A percentile compares a stretch with the other conserved stretches of the same genome.
phyloP scores from a whole-genome alignment of 2,888 invertebrate genomes.

The Ophion costatus region DNA sequence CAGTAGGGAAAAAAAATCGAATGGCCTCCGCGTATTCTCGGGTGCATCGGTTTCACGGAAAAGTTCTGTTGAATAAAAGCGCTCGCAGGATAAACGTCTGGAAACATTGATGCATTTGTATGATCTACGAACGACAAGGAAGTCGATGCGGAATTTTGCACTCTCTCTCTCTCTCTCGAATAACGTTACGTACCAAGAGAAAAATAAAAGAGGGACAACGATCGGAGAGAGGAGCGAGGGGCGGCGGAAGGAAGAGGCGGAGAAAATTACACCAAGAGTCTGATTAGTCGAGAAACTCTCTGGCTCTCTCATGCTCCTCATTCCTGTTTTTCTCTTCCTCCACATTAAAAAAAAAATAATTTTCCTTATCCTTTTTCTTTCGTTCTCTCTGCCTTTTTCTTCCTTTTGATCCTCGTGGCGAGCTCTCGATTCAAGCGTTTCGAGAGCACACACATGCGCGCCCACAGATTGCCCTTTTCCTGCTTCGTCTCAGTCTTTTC shows the following conservation, averaged over 20 bases:
- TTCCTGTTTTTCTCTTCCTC: constrained; percentile 9
- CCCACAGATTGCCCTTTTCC: constrained; percentile 63
- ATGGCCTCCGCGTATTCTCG: not conserved
- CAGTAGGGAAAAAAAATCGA: not conserved
- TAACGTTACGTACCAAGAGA: constrained; percentile 54
- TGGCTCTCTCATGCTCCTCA: constrained; percentile 38
- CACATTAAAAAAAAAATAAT: not conserved
- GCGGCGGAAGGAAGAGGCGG: not conserved
- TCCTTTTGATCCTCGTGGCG: constrained; percentile 29
- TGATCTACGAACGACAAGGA: constrained; percentile 29
- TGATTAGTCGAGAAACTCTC: constrained; percentile 57
- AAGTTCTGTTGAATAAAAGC: constrained; percentile 8
- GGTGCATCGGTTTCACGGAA: constrained; percentile 7
- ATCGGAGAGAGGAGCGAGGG: too few relatives aligned
- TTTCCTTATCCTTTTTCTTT: constrained; percentile 13
- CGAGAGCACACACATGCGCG: constrained; percentile 56
- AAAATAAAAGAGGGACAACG: constrained; percentile 9
- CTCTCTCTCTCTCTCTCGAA: constrained; percentile 3
- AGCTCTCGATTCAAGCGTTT: constrained; percentile 61
- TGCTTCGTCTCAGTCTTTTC: constrained; percentile 58
- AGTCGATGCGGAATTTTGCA: constrained; percentile 6
- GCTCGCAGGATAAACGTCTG: not conserved
- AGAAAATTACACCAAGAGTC: constrained; percentile 59
- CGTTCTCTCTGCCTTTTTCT: not conserved
- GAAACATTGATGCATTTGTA: constrained; percentile 35